Percentiles rank a stretch among this genome's conserved stretches.
These are phyloP conservation scores for Megalurothrips usitatus DNA, from an alignment of 2,888 invertebrate species.

Conservation along the genomic window DNA sequence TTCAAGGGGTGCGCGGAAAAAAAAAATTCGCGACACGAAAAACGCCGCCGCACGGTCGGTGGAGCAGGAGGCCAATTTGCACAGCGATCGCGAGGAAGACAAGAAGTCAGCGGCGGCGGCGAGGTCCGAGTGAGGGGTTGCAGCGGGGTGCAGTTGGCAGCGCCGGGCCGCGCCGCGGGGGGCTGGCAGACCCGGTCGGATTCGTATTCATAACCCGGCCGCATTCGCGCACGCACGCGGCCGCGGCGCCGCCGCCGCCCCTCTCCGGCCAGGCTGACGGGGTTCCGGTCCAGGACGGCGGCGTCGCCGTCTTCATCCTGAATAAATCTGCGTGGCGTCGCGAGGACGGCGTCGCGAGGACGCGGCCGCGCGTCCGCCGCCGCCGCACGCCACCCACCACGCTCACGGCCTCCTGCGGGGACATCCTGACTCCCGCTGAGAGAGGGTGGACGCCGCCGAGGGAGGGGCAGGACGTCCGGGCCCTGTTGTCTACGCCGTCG, in stretches of 20 bases:
- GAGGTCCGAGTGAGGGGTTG: background rate
- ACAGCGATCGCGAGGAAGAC: background rate
- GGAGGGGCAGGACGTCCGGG: constrained; percentile 5
- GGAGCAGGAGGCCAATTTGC: background rate
- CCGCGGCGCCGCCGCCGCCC: background rate
- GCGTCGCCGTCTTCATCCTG: background rate
- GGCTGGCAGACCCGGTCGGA: background rate
- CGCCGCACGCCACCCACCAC: no score
- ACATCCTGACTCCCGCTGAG: no score
- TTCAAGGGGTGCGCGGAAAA: background rate
- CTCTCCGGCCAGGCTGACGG: no score
- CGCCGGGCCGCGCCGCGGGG: background rate
- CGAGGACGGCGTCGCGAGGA: no score
- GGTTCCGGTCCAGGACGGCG: background rate
- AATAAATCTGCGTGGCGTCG: background rate
- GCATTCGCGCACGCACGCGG: background rate
- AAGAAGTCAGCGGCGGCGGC: background rate
- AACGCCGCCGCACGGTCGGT: background rate
- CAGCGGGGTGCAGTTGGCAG: background rate
- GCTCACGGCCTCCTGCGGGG: no score
- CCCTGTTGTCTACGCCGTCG: background rate
- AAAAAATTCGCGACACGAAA: background rate
- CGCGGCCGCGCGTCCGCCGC: no score
- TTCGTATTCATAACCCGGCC: constrained; percentile 2
- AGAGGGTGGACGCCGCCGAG: background rate